Base-by-base conservation (phyloP, 2,888 invertebrate species). In the Melipona bicolor region DNA sequence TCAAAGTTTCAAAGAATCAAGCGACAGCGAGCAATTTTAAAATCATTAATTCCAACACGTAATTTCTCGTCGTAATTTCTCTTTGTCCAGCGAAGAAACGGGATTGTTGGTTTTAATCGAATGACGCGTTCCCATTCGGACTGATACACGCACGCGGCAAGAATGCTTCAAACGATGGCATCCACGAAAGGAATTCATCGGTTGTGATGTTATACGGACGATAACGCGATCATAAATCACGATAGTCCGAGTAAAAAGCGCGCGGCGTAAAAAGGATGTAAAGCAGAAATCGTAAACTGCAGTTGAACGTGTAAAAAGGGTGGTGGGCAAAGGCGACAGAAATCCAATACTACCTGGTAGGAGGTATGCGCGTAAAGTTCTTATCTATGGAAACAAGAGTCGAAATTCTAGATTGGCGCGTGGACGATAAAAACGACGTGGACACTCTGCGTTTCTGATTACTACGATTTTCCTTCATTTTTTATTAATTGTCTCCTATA, bases 201-300 rank as follows among this genome's bases (percentile, higher is more conserved):
- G 43, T 61, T 54, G 67, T 56, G 82, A 82, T 80, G 74, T 83
- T 75, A 32, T 32, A 67, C 71, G 61, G 32, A 83, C 80, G 82
- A 80, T 82, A 82, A 75, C 74, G 67, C 71, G 80, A 76, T 83
- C 82, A 70, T 83, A 83, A 83, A 83, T 83, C 80, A 83, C 75
- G 75, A 80, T 76, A 72, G 71, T 32, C n/a, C 32, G 61, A 54
- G 71, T 75, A 76, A 83, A 82, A 80, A 80, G 81, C 54, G 67
- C 36, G 32, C 52, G 32, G 61, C 75, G 75, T 80, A 83, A 83
- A 83, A 83, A 54, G 71, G 82, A 80, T 75, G 82, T 83, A 83
- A 83, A 83, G 71, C 80, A 80, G 82, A 83, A 80, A 80, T 83
- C 82, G 80, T 83, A 80, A 80, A 83, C 82, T 80, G 80, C 80